Evolutionary conservation across 92 coral and sea anemone species (phyloP).

Genomic region (Ricordea florida): DNA sequence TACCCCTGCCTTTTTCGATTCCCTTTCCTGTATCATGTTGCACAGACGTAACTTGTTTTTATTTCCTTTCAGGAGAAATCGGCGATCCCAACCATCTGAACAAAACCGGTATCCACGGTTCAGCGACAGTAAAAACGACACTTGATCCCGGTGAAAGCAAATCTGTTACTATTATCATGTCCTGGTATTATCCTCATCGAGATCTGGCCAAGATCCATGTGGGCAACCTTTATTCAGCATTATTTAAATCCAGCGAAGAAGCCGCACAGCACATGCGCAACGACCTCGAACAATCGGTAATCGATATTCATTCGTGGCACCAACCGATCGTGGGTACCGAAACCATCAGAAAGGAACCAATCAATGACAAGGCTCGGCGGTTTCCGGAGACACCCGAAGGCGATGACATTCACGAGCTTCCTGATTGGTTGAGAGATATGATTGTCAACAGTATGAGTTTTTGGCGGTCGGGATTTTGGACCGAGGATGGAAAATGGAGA

Average conservation of each 20-base stretch:
- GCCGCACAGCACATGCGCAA: slow-evolving; percentile 81
- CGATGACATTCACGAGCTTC: slow-evolving; percentile 52
- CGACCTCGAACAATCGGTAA: slow-evolving; percentile 59
- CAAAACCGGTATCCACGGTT: slow-evolving; percentile 66
- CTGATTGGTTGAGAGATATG: slow-evolving; percentile 78
- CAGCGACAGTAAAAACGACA: slow-evolving; percentile 60
- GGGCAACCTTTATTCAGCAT: slow-evolving; percentile 69
- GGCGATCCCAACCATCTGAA: slow-evolving; percentile 30
- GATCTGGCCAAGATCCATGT: slow-evolving; percentile 74
- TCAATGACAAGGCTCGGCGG: slow-evolving; percentile 16
- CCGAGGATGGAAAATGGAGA: slow-evolving; percentile 82
- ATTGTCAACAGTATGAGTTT: slow-evolving; percentile 75
- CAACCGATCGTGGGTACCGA: slow-evolving; percentile 40
- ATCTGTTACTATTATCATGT: slow-evolving; percentile 75
- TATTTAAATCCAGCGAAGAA: slow-evolving; percentile 76
- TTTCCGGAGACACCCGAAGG: slow-evolving; percentile 23
- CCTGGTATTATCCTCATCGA: slow-evolving; percentile 89
- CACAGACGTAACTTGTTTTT: neutral
- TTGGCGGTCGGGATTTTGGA: slow-evolving; percentile 93
- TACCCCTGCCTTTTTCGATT: neutral
- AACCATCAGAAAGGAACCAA: neutral
- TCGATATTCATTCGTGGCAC: slow-evolving; percentile 69
- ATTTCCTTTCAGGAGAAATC: slow-evolving; percentile 45
- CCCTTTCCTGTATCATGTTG: neutral
- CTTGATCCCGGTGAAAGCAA: slow-evolving; percentile 78